These are phyloP conservation scores for Galendromus occidentalis DNA, from an alignment of 1,140 invertebrate genomes.

Conservation along the genomic window DNA sequence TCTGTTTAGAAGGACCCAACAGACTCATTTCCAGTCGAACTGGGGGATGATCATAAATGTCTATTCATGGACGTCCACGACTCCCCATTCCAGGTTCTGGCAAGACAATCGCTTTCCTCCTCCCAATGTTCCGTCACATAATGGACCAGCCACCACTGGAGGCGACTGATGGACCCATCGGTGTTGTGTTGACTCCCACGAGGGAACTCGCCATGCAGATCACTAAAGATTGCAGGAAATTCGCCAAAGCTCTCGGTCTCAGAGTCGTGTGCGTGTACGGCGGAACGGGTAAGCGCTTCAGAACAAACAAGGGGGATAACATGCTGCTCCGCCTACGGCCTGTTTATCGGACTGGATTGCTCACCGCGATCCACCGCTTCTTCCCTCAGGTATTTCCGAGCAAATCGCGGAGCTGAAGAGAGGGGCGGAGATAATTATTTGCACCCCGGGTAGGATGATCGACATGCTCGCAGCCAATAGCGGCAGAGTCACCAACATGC, in stretches of 20 bases:
- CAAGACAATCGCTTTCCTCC: slow-evolving; percentile 90
- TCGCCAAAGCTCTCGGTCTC: slow-evolving; percentile 66
- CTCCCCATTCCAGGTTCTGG: slow-evolving; percentile 44
- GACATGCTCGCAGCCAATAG: slow-evolving; percentile 97
- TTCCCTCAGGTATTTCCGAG: slow-evolving; percentile 40
- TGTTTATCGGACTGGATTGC: no score
- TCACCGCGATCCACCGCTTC: not conserved
- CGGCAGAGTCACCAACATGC: slow-evolving; percentile 87
- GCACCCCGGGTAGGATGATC: slow-evolving; percentile 98
- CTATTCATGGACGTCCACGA: no score
- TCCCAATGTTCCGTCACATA: slow-evolving; percentile 97
- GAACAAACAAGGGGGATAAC: no score
- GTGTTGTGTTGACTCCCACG: slow-evolving; percentile 93
- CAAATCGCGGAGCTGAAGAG: slow-evolving; percentile 94
- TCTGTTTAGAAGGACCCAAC: no score
- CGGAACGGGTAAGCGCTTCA: slow-evolving; percentile 62
- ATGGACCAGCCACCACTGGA: slow-evolving; percentile 77
- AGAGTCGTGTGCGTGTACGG: slow-evolving; percentile 92
- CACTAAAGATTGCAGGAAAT: slow-evolving; percentile 86
- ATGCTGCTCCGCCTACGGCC: no score
- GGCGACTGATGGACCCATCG: slow-evolving; percentile 87
- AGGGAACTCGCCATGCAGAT: slow-evolving; percentile 98
- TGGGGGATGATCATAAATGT: no score
- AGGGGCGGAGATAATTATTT: slow-evolving; percentile 95
- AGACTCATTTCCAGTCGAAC: no score